Percentiles rank a stretch among this genome's conserved stretches.
Conservation (phyloP, 2,113 vertebrate genomes). For the Corvus moneduloides region DNA sequence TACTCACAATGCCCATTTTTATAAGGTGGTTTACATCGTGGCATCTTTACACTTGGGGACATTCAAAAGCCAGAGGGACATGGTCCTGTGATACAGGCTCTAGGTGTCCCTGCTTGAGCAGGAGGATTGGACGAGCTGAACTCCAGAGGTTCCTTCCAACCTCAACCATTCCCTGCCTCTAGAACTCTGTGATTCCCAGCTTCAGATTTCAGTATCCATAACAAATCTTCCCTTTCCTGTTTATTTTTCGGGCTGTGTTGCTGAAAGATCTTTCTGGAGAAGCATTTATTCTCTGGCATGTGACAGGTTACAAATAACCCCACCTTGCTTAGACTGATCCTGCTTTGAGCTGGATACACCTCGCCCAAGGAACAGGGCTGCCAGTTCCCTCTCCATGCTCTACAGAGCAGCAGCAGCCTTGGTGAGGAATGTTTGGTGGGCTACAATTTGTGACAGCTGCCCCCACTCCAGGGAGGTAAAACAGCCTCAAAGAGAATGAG, state of each 20-base stretch:
- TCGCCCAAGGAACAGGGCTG: neutral
- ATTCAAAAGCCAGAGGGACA: neutral
- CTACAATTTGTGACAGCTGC: slow-evolving; percentile 47
- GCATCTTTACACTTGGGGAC: neutral
- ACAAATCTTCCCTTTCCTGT: neutral
- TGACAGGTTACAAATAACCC: neutral
- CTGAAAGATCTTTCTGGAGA: neutral
- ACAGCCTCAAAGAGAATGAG: slow-evolving; percentile 49
- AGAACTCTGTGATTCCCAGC: neutral
- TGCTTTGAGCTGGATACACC: neutral
- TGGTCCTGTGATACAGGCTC: neutral
- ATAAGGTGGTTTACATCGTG: neutral
- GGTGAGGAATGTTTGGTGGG: neutral
- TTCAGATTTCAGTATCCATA: neutral
- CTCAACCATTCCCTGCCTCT: neutral
- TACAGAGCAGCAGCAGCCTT: neutral
- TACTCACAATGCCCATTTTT: neutral
- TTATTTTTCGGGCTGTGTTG: too few relatives aligned
- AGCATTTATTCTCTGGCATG: neutral
- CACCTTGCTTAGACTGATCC: neutral
- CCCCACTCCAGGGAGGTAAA: slow-evolving; percentile 35
- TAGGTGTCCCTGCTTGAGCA: neutral
- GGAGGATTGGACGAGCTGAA: neutral
- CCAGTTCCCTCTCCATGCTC: neutral
- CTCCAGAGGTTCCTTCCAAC: neutral